A percentile compares a stretch with the other conserved stretches of the same genome.
phyloP scores from a whole-genome alignment of 2,888 invertebrate genomes.

The Caenorhabditis zanzibari region DNA sequence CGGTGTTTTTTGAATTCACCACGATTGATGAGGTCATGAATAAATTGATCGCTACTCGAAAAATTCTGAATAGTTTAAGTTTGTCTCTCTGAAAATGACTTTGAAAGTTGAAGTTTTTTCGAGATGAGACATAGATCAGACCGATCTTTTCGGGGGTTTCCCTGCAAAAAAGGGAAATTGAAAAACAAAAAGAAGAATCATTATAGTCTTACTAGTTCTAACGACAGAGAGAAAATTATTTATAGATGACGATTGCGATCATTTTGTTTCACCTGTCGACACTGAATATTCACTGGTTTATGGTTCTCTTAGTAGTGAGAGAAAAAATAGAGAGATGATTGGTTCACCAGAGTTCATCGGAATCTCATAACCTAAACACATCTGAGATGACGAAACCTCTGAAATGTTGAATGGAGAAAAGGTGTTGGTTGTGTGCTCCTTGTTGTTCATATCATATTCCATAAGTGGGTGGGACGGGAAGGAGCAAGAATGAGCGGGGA shows the following conservation, averaged over 20 bases:
- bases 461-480: slow-evolving; percentile 52
- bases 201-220: slow-evolving; percentile 43
- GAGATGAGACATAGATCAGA: slow-evolving; percentile 29
- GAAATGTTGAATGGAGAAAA: slow-evolving; percentile 15
- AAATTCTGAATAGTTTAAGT: slow-evolving; percentile 11
- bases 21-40: slow-evolving; percentile 50
- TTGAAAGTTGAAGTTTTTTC: not conserved
- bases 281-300: slow-evolving; percentile 28
- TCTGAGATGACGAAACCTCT: not conserved
- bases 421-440: slow-evolving; percentile 10
- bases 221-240: slow-evolving; percentile 8
- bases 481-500: not conserved
- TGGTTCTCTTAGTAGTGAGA: not conserved
- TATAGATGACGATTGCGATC: slow-evolving; percentile 31
- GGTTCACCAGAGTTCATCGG: slow-evolving; percentile 52
- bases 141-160: not conserved
- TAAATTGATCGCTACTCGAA: slow-evolving; percentile 53
- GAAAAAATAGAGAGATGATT: not conserved
- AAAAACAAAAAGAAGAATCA: not conserved
- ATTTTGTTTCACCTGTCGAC: slow-evolving; percentile 50
- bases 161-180: not conserved
- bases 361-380: not conserved
- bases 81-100: not conserved
- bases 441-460: slow-evolving; percentile 60
- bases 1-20: slow-evolving; percentile 7